Evolutionary conservation across 2,113 vertebrate genomes (phyloP).

Genomic region (Carettochelys insculpta): DNA sequence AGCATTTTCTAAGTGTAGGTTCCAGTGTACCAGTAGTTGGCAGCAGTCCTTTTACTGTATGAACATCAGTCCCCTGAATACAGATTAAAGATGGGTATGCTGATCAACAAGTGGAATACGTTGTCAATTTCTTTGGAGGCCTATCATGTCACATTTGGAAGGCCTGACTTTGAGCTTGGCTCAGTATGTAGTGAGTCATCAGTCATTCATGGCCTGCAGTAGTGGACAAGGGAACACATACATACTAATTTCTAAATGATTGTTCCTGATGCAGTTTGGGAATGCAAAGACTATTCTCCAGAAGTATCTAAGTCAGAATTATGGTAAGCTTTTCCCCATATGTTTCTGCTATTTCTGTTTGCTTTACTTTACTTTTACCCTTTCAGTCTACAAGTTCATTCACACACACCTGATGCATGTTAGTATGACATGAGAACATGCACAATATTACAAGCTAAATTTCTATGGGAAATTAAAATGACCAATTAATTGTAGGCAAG

Average conservation of each 20-base stretch:
- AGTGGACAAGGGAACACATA: background rate
- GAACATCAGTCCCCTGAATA: background rate
- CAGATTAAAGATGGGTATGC: background rate
- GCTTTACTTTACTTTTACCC: background rate
- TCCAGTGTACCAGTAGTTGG: background rate
- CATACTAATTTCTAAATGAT: background rate
- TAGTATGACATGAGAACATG: background rate
- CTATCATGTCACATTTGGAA: background rate
- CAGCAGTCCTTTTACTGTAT: background rate
- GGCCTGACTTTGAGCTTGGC: background rate
- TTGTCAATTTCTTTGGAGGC: background rate
- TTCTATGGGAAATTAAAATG: background rate
- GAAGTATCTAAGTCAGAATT: background rate
- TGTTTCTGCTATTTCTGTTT: background rate
- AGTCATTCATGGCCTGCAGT: background rate
- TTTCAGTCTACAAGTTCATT: conserved; percentile 4
- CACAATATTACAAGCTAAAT: background rate
- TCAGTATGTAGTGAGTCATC: background rate
- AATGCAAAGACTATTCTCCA: background rate
- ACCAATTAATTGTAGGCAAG: conserved; percentile 8
- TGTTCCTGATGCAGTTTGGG: background rate
- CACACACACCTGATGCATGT: background rate
- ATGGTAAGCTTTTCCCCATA: background rate
- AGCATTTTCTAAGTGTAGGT: background rate
- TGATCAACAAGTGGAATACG: background rate